These are phyloP conservation scores for Mesorhabditis sp. DNA, from an alignment of 2,888 invertebrate genomes.

Conservation along the genomic window DNA sequence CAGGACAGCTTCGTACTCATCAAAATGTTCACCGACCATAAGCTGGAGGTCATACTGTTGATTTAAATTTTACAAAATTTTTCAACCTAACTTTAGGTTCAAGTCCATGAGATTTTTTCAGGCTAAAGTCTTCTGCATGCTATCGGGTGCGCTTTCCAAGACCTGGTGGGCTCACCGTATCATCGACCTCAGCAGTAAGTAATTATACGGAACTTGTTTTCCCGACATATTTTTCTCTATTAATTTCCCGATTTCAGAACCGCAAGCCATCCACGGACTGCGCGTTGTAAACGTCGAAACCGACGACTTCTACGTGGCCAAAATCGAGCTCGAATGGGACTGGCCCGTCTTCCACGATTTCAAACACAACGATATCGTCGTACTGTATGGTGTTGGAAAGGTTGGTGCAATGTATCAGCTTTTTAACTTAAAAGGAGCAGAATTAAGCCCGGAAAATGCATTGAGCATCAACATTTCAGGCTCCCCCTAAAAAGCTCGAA, in stretches of 20 bases:
- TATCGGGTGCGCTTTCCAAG: constrained; percentile 46
- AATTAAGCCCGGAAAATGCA: not conserved
- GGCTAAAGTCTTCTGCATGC: constrained; percentile 47
- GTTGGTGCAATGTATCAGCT: constrained; percentile 20
- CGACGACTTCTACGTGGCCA: constrained; percentile 52
- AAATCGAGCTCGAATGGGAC: constrained; percentile 39
- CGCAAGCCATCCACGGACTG: constrained; percentile 38
- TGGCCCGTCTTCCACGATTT: constrained; percentile 42
- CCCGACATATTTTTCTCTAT: not conserved
- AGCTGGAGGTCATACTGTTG: constrained; percentile 34
- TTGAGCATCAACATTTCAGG: constrained; percentile 17
- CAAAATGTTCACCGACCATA: constrained; percentile 46
- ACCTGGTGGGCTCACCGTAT: constrained; percentile 51
- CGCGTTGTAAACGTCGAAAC: constrained; percentile 33
- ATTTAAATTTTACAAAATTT: no score
- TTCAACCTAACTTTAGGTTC: no score
- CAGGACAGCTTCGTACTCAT: constrained; percentile 29
- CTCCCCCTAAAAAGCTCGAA: constrained; percentile 23
- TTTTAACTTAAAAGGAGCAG: constrained; percentile 3
- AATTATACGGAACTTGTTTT: not conserved
- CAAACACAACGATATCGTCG: constrained; percentile 42
- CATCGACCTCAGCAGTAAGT: constrained; percentile 46
- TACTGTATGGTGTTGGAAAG: constrained; percentile 44
- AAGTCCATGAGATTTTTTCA: constrained; percentile 9
- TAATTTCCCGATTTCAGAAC: constrained; percentile 33